phyloP scores from a whole-genome alignment of 1,140 invertebrate genomes.

The Mactra quadrangularis region DNA sequence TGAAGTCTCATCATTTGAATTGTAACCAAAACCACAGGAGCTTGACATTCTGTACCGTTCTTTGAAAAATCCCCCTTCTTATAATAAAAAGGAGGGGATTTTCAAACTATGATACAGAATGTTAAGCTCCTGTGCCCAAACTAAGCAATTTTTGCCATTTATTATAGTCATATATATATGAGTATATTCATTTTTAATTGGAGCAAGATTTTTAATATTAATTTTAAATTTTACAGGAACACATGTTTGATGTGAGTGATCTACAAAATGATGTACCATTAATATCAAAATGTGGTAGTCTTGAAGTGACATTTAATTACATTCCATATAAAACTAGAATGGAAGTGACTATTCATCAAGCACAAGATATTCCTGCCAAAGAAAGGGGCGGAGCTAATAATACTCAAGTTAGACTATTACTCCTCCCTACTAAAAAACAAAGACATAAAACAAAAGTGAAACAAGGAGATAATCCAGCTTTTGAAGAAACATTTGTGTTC shows the following conservation, averaged over 20 bases:
- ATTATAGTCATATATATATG: no score
- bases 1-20: no score
- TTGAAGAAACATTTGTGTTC: conserved; percentile 95
- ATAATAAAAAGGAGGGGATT: no score
- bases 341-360: conserved; percentile 94
- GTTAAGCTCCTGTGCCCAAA: no score
- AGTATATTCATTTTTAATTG: no score
- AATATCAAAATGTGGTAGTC: conserved; percentile 88
- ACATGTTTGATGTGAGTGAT: conserved; percentile 85
- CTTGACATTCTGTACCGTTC: no score
- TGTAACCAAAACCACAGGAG: no score
- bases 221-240: conserved; percentile 83
- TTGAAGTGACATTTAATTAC: conserved; percentile 95
- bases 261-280: conserved; percentile 81
- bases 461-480: conserved; percentile 93
- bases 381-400: conserved; percentile 90
- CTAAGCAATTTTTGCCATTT: no score
- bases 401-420: conserved; percentile 92
- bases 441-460: conserved; percentile 96
- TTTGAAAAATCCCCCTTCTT: no score
- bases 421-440: conserved; percentile 95
- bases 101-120: no score
- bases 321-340: conserved; percentile 94
- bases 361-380: conserved; percentile 90
- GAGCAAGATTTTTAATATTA: no score